Evolutionary conservation across 2,797 vertebrate species (phyloP).

Genomic region (Glossophaga mutica): DNA sequence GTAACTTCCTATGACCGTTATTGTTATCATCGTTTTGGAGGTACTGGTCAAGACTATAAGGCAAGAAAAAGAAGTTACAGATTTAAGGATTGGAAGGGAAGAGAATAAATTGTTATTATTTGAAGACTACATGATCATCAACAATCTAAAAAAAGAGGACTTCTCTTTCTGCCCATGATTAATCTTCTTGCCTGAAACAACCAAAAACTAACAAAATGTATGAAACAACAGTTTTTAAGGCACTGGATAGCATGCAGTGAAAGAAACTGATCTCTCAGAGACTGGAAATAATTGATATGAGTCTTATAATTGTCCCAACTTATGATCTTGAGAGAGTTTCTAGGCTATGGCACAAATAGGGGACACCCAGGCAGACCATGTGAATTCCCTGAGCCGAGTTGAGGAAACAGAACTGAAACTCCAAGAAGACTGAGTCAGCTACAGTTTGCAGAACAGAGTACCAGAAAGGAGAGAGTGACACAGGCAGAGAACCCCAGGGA

Average conservation of each 20-base stretch:
- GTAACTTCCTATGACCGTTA: not conserved
- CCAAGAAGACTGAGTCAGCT: not conserved
- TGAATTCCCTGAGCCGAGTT: not conserved
- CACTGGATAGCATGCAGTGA: not conserved
- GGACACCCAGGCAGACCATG: not conserved
- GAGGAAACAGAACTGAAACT: not conserved
- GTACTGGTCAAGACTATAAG: not conserved
- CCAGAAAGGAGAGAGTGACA: not conserved
- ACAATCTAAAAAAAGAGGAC: not conserved
- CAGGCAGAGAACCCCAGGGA: not conserved
- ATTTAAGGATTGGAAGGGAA: not conserved
- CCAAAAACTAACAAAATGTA: not conserved
- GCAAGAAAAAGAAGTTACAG: not conserved
- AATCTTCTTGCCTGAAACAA: not conserved
- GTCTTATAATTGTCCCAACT: not conserved
- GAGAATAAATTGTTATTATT: not conserved
- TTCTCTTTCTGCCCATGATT: not conserved
- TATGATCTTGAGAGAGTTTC: not conserved
- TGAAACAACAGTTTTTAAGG: not conserved
- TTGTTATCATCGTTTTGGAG: not conserved
- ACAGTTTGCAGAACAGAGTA: not conserved
- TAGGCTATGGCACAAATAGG: not conserved
- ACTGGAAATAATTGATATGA: not conserved
- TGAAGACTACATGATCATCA: not conserved
- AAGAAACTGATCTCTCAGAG: not conserved